These are phyloP conservation scores for Neosalanx taihuensis DNA, from an alignment of 2,797 vertebrate genomes.

Conservation along the genomic window DNA sequence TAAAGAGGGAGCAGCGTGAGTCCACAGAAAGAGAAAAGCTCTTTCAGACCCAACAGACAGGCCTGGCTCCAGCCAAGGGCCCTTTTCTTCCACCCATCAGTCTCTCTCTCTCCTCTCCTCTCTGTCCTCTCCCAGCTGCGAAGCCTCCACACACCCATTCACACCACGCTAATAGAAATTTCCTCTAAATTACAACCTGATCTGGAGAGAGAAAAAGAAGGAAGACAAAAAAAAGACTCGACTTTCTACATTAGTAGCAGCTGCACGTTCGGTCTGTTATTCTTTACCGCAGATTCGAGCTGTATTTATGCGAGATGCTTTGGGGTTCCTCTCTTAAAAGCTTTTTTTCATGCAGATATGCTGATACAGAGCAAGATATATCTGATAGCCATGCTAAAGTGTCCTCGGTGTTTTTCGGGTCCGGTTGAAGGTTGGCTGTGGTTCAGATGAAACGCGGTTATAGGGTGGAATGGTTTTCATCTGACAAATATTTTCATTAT, in stretches of 20 bases:
- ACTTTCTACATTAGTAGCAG: constrained; percentile 51
- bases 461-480: constrained; percentile 53
- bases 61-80: constrained; percentile 68
- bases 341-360: constrained; percentile 36
- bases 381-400: constrained; percentile 42
- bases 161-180: constrained; percentile 37
- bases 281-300: constrained; percentile 24
- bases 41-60: constrained; percentile 75
- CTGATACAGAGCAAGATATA: constrained; percentile 30
- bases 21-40: constrained; percentile 68
- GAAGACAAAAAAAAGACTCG: constrained; percentile 21
- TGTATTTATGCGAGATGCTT: constrained; percentile 34
- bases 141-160: constrained; percentile 35
- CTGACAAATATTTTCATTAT: constrained; percentile 67
- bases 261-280: constrained; percentile 47
- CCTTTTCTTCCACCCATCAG: constrained; percentile 50
- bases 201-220: constrained; percentile 20
- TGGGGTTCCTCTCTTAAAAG: constrained; percentile 19
- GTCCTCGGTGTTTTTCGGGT: constrained; percentile 46
- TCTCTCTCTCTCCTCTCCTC: constrained; percentile 35
- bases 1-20: constrained; percentile 77
- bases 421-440: constrained; percentile 49
- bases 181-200: constrained; percentile 54
- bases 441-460: constrained; percentile 40
- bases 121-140: constrained; percentile 44